A percentile compares a stretch with the other conserved stretches of the same genome.
Conservation (phyloP, 2,113 vertebrate species). For the Pontoporia blainvillei region DNA sequence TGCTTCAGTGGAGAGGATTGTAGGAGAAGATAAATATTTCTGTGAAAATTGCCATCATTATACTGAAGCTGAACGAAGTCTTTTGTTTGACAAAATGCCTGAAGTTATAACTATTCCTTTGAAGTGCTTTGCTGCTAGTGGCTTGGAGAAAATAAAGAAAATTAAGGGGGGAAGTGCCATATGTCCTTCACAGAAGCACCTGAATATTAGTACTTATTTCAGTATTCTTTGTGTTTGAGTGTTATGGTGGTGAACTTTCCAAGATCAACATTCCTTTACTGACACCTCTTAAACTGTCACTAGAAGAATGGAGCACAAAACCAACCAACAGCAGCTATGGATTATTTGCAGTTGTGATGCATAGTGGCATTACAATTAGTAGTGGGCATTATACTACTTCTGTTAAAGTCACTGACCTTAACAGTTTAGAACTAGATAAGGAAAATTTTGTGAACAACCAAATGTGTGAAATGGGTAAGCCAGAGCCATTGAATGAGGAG, state of each 20-base stretch:
- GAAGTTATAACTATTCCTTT: constrained; percentile 97
- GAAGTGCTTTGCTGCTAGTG: constrained; percentile 97
- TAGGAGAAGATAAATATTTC: constrained; percentile 98
- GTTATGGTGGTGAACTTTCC: constrained; percentile 93
- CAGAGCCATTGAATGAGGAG: constrained; percentile 78
- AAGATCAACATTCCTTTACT: constrained; percentile 96
- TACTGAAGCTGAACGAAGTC: constrained; percentile 96
- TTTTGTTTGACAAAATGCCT: constrained; percentile 97
- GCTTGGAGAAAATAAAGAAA: constrained; percentile 81
- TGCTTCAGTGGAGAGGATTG: constrained; percentile 97
- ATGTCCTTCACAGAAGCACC: not conserved
- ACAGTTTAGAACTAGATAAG: constrained; percentile 79
- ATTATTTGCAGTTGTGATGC: constrained; percentile 97
- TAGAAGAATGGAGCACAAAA: constrained; percentile 95
- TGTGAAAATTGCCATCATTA: constrained; percentile 98
- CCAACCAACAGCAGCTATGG: constrained; percentile 89
- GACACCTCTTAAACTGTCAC: constrained; percentile 90
- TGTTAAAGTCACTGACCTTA: constrained; percentile 88
- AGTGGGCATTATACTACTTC: constrained; percentile 98
- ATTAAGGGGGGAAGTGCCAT: not conserved
- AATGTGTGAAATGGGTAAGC: constrained; percentile 72
- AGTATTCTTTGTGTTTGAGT: constrained; percentile 80
- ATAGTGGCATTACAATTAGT: constrained; percentile 97
- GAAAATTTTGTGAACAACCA: constrained; percentile 77
- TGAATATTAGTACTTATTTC: not conserved